These are phyloP conservation scores for Erebia ligea DNA, from an alignment of 2,888 invertebrate genomes.

Conservation along the genomic window DNA sequence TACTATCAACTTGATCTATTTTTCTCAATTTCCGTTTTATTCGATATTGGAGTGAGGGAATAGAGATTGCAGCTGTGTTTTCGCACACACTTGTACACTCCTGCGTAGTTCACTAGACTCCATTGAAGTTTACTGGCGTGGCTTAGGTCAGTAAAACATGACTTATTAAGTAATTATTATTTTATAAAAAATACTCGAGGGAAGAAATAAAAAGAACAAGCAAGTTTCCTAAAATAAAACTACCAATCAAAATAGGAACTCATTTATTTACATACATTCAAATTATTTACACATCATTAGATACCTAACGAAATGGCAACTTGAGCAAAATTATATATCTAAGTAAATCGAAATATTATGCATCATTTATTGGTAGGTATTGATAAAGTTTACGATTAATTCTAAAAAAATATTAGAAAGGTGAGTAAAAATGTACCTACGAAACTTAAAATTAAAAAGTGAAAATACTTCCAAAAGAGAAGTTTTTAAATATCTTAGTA, in stretches of 20 bases:
- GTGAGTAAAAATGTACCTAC: constrained; percentile 28
- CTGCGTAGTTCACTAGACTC: no score
- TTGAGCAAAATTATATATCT: constrained; percentile 70
- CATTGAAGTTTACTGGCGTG: no score
- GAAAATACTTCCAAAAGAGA: constrained; percentile 12
- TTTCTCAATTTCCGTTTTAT: no score
- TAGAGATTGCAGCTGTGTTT: no score
- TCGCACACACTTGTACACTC: no score
- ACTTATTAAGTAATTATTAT: no score
- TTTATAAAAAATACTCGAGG: no score
- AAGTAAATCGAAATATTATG: constrained; percentile 54
- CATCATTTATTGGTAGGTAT: constrained; percentile 41
- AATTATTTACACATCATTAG: constrained; percentile 66
- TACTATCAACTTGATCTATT: no score
- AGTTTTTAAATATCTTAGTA: neutral
- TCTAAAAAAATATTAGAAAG: neutral
- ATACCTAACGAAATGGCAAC: constrained; percentile 70
- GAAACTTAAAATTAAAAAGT: constrained; percentile 38
- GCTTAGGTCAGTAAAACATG: no score
- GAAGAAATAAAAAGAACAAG: neutral
- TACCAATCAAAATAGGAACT: constrained; percentile 75
- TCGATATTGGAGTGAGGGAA: no score
- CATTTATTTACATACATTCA: constrained; percentile 74
- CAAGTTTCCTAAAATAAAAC: constrained; percentile 51
- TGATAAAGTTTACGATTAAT: neutral